Evolutionary conservation across 2,113 vertebrate species (phyloP).

Genomic region (Regulus satrapa): DNA sequence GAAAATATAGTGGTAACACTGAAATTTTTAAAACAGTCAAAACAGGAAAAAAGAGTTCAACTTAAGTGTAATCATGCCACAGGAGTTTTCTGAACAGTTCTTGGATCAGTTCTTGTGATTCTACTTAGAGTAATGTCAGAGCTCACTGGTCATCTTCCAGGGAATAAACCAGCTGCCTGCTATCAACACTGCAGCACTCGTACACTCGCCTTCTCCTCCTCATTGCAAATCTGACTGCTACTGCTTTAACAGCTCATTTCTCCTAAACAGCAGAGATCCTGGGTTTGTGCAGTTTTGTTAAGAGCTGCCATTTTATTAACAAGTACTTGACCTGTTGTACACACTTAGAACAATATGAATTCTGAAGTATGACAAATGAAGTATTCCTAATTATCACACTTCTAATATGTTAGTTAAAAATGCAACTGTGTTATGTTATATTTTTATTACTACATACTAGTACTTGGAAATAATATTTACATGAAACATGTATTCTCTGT

Average conservation of each 20-base stretch:
- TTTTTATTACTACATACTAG: background rate
- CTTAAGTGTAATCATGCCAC: conserved; percentile 23
- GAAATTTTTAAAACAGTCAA: conserved; percentile 44
- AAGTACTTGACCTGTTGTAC: background rate
- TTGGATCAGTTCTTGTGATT: conserved; percentile 24
- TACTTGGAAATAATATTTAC: background rate
- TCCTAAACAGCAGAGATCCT: background rate
- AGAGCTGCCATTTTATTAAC: background rate
- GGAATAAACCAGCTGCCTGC: conserved; percentile 34
- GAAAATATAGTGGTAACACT: conserved; percentile 17
- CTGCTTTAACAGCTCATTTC: background rate
- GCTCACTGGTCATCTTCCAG: background rate
- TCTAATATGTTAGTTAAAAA: background rate
- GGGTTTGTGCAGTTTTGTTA: background rate
- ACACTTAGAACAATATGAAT: background rate
- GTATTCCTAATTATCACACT: background rate
- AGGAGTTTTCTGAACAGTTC: conserved; percentile 9
- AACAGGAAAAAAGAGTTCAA: conserved; percentile 52
- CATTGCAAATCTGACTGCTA: background rate
- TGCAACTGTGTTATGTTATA: accelerated
- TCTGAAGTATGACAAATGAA: background rate
- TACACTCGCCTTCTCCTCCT: background rate
- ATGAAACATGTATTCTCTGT: background rate
- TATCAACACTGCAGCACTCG: background rate
- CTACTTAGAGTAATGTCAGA: conserved; percentile 42